Evolutionary conservation across 2,797 vertebrate species (phyloP).

Genomic region (Astyanax mexicanus): DNA sequence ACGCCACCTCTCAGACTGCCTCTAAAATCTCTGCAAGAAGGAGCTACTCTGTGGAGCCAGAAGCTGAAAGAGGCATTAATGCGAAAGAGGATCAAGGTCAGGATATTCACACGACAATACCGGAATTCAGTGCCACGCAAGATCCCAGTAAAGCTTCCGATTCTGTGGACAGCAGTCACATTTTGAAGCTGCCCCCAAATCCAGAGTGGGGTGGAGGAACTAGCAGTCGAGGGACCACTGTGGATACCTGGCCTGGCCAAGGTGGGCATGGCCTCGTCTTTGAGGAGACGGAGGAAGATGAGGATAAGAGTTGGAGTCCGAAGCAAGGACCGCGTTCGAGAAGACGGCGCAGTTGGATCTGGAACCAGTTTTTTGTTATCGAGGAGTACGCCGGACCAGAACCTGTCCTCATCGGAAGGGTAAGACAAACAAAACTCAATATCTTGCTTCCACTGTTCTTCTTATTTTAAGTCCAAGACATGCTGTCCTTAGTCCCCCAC

Average conservation of each 20-base stretch:
- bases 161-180: conserved; percentile 74
- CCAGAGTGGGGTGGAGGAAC: conserved; percentile 66
- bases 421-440: conserved; percentile 71
- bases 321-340: conserved; percentile 76
- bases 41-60: conserved; percentile 47
- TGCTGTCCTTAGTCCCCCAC: conserved; percentile 46
- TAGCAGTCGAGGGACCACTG: conserved; percentile 63
- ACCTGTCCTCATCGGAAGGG: conserved; percentile 92
- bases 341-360: conserved; percentile 92
- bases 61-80: conserved; percentile 63
- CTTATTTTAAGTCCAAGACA: background rate
- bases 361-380: conserved; percentile 96
- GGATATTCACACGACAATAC: conserved; percentile 64
- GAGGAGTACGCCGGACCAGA: conserved; percentile 93
- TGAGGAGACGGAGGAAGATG: conserved; percentile 73
- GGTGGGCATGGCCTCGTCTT: conserved; percentile 75
- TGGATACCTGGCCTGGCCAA: conserved; percentile 56
- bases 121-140: conserved; percentile 66
- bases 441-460: too few relatives aligned
- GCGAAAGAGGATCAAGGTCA: conserved; percentile 66
- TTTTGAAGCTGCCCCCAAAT: conserved; percentile 80
- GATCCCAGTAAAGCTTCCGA: conserved; percentile 71
- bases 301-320: conserved; percentile 47
- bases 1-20: conserved; percentile 67
- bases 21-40: conserved; percentile 62